Conservation (phyloP, 2,888 invertebrate genomes). For the Linnaemya vulpina region DNA sequence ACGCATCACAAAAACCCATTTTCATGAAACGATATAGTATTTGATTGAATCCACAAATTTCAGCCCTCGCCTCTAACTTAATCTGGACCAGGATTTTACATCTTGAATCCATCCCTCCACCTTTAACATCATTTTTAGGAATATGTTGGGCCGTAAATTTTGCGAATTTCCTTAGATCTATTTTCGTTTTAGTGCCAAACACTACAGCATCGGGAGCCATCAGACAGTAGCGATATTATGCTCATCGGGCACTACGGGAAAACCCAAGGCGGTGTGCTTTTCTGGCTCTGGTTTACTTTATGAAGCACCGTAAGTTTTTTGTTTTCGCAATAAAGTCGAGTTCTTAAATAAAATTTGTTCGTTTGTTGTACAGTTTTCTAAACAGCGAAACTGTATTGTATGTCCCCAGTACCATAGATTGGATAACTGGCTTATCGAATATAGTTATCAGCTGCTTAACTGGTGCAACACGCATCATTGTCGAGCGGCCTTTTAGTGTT, state of each 20-base stretch:
- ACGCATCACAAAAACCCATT: no score
- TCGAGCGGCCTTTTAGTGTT: conserved; percentile 73
- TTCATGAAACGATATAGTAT: no score
- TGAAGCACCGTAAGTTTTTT: conserved; percentile 39
- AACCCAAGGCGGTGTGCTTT: conserved; percentile 62
- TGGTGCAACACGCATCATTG: conserved; percentile 76
- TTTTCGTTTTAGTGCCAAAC: conserved; percentile 48
- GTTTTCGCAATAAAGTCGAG: neutral
- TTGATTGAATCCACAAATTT: no score
- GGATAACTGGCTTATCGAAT: conserved; percentile 75
- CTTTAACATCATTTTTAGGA: no score
- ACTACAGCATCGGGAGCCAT: conserved; percentile 30
- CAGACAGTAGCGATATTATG: conserved; percentile 66
- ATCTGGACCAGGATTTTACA: no score
- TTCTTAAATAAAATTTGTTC: neutral
- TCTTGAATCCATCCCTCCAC: no score
- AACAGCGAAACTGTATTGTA: conserved; percentile 71
- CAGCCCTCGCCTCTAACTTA: no score
- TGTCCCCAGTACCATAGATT: conserved; percentile 74
- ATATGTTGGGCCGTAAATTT: no score
- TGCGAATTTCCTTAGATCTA: neutral
- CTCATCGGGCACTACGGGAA: conserved; percentile 67
- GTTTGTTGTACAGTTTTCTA: conserved; percentile 8
- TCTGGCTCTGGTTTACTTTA: neutral
- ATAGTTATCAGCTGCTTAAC: conserved; percentile 70